Evolutionary conservation across 2,113 vertebrate species (phyloP).

Genomic region (Psephotus haematonotus): DNA sequence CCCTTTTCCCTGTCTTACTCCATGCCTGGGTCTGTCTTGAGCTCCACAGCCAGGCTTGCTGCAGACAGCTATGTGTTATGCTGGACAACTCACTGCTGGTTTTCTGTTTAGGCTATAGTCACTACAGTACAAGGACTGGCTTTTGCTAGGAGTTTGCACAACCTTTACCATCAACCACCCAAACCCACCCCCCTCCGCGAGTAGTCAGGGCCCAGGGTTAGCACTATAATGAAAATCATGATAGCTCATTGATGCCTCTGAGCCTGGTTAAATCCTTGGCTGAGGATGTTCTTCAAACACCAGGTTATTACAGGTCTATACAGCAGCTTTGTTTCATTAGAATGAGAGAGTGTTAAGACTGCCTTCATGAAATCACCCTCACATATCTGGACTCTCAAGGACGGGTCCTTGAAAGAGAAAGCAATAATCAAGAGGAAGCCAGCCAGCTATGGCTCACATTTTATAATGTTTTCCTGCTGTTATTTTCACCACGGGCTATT

Average conservation of each 20-base stretch:
- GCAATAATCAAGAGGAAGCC: slow-evolving; percentile 70
- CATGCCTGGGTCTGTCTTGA: not conserved
- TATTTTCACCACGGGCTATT: slow-evolving; percentile 73
- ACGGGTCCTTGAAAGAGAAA: slow-evolving; percentile 70
- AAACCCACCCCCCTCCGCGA: not conserved
- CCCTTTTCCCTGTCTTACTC: not conserved
- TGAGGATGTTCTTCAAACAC: not conserved
- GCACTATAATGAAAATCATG: not conserved
- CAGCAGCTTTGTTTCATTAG: slow-evolving; percentile 53
- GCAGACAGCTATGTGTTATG: fast-evolving
- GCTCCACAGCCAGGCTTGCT: not conserved
- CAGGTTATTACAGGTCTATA: not conserved
- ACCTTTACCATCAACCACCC: not conserved
- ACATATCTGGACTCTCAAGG: slow-evolving; percentile 48
- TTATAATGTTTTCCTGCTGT: slow-evolving; percentile 79
- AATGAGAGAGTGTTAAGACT: not conserved
- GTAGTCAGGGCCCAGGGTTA: not conserved
- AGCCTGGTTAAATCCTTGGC: not conserved
- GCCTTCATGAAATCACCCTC: slow-evolving; percentile 47
- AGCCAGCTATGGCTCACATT: slow-evolving; percentile 66
- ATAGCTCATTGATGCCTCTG: not conserved
- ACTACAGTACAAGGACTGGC: not conserved
- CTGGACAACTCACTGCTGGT: not conserved
- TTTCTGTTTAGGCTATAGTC: not conserved
- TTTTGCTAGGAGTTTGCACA: not conserved